Base-by-base conservation (phyloP, 2,113 vertebrate genomes). In the Cercopithecus mona region DNA sequence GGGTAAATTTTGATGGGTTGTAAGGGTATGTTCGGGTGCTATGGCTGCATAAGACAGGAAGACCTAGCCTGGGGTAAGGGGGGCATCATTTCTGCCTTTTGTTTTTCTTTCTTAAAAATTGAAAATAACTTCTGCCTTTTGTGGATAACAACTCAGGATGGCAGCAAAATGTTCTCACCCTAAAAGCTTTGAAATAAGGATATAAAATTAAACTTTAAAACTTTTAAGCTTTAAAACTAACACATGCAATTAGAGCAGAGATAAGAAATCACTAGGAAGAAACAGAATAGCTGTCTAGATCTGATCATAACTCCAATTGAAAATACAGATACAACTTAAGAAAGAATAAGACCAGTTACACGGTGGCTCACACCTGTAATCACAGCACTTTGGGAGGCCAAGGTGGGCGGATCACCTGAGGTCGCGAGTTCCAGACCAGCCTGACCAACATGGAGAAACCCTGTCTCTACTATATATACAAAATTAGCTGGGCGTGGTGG, bases 41-140 rank as follows among this genome's bases (percentile, higher is more conserved):
- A 2, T 45, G n/a, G 40, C 76, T 81, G 17, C 40, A 13, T 81
- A 48, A 82, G 35, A n/a, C 17, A 38, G 81, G 22, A 84, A 48
- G 35, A 64, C 48, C 48, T 83, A 73, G 16, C 38, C 66, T 32
- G 57, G 10, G 38, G 23, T 12, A 27, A 5, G 2, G 27, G 64
- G 17, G 38, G 35, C 6, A 14, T 80, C 61, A 48, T 88, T 92
- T 93, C 35, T 84, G 2, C n/a, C 2, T 35, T 68, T 52, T 97
- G 16, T 27, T 87, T 93, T 88, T 75, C 11, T 92, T 22, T 84
- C 45, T 96, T 78, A 40, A 90, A 96, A 90, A 61, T 57, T 73
- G 64, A 75, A 75, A 90, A 64, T 50, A 89, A 66, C 88, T 84
- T 64, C 94, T 84, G 7, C 40, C 25, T 84, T 82, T 66, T 66